Evolutionary conservation across 2,888 invertebrate genomes (phyloP), one percentile per base, ranked within the genome.

Genomic region (Sinelater perroti): DNA sequence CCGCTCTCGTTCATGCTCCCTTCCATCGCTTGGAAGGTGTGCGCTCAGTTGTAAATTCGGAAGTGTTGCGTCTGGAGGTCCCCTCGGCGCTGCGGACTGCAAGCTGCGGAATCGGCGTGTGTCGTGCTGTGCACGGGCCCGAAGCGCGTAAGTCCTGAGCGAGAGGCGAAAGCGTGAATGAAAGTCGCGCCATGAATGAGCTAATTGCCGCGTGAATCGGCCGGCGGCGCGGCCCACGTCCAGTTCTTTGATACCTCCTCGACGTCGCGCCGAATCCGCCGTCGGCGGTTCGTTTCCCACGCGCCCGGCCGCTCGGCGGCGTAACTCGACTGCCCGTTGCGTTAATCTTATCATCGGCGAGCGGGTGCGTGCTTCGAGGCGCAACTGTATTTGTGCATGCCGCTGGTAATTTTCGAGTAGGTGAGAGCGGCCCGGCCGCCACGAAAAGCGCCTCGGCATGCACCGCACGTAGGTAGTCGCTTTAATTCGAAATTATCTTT

Each of bases 1-100:
- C 60, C 61, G 65, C 70, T 71, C 68, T 67, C 75, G 72, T 74
- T 75, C 75, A 75, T 73, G 64, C 61, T 66, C 63, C 67, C 68
- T 70, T 65, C 68, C 64, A 64, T 67, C 53, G 49, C 40, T 44
- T 60, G 56, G 67, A 68, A 70, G 71, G 72, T 72, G 72, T 72
- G 73, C 71, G 74, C 72, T 71, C 71, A 75, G 75, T 75, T 74
- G 74, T 75, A 75, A 74, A 73, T 70, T 70, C 61, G 72, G 71
- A 67, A 68, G 65, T 62, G 68, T 55, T 47, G 61, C 44, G 55
- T 56, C 21, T 20, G 44, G 42, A 50, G 24, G 50, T 17, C 45
- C n/a, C n/a, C n/a, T n/a, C n/a, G n/a, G n/a, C n/a, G n/a, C n/a
- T 36, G 42, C 33, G 18, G 26, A n/a, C n/a, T n/a, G n/a, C n/a